Base-by-base conservation (phyloP, 1,140 invertebrate species). In the Scylla paramamosain region DNA sequence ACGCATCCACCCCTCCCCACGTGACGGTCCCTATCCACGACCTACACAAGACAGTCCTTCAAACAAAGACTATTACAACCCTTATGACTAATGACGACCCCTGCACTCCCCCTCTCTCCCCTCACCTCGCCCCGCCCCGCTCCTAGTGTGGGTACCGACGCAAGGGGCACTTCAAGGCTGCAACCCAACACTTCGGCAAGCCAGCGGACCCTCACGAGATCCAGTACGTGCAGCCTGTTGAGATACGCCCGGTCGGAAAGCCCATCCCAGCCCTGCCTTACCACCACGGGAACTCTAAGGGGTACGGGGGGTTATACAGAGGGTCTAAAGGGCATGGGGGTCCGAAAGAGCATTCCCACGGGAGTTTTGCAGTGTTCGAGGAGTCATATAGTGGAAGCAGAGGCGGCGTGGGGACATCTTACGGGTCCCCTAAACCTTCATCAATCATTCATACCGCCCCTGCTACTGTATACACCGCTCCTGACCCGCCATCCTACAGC, bases 181-280 rank as follows among this genome's bases (percentile, higher is more conserved):
- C 94, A 52, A 10, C 82, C 2, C 84, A 82, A 0, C 94, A 95
- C 84, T 95, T 92, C 39, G 94, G 94, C 3, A 95, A 95, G 52
- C 94, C 94, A 6, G 91, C 59, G 10, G 84, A 95, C 86, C 90
- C 90, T 29, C 94, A 95, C 91, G 94, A 93, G 59, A 31, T 95
- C 25, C 90, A 87, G 52, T 95, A 95, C 86, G 91, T 95, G 20
- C 94, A 95, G 91, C 94, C 94, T 89, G 94, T 95, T 0, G 94
- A 89, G 52, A 88, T 95, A 31, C 94, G 94, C n/a, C 94, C 94
- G 4, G 91, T 95, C 6, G 94, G 94, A 6, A 95, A 95, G 39
- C 94, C 94, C 59, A 95, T 95, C 52, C 94, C 94, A 28, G 94
- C 94, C 25, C 48, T 95, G 8, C 94, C 94, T 10, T 77, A 88